Evolutionary conservation across 2,888 invertebrate genomes (phyloP).

Genomic region (Philhelius pedissequus): DNA sequence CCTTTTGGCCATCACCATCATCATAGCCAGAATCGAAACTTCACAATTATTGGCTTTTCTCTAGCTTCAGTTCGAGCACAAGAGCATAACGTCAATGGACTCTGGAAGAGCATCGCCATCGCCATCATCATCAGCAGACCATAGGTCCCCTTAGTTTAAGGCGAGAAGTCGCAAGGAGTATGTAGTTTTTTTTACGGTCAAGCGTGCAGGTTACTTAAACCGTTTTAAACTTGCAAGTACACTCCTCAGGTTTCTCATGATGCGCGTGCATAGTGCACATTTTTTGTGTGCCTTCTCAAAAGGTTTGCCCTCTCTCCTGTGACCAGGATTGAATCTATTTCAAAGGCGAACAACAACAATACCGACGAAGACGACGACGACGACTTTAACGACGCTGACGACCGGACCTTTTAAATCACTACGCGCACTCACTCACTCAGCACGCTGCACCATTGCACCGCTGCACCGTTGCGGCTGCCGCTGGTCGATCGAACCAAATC

Average conservation of each 20-base stretch:
- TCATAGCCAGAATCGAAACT: constrained; percentile 72
- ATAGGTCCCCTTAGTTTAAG: constrained; percentile 26
- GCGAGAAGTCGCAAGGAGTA: neutral
- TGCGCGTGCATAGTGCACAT: constrained; percentile 61
- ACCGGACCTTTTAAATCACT: constrained; percentile 67
- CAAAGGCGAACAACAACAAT: too few species aligned
- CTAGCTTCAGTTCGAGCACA: neutral
- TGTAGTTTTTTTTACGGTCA: constrained; percentile 52
- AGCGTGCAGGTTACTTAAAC: constrained; percentile 64
- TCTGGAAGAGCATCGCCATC: neutral
- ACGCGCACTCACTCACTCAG: constrained; percentile 61
- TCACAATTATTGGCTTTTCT: constrained; percentile 70
- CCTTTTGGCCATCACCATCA: constrained; percentile 70
- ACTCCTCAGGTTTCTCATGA: constrained; percentile 27
- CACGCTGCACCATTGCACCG: constrained; percentile 2
- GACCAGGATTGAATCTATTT: constrained; percentile 51
- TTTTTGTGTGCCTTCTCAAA: constrained; percentile 6
- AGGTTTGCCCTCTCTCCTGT: constrained; percentile 5
- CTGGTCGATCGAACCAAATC: constrained; percentile 19
- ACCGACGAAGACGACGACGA: constrained; percentile 13
- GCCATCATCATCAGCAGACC: neutral
- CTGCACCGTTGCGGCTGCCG: neutral
- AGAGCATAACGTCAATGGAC: constrained; percentile 22
- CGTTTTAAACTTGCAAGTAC: constrained; percentile 37
- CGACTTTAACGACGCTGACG: constrained; percentile 33